Evolutionary conservation across 1,140 invertebrate genomes (phyloP), one percentile per base, ranked within the genome.

Genomic region (Cherax destructor): DNA sequence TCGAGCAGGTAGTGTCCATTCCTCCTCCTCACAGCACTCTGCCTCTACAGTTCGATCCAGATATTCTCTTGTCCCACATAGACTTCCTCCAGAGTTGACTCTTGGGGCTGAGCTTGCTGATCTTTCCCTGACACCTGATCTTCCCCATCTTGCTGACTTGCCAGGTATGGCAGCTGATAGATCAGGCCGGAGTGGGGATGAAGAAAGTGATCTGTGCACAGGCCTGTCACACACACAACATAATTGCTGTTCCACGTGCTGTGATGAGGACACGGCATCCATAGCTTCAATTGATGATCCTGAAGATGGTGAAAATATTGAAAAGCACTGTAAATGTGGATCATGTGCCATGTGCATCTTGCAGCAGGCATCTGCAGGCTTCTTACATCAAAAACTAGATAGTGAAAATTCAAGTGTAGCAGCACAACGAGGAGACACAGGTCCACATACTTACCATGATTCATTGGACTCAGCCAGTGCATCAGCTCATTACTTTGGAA

Each of bases 1-100:
- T 24, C 86, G 92, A 79, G 90, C 91, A 16, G 92, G 92, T 78
- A 93, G 93, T 77, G 87, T 91, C 13, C 92, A 93, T 88, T 93
- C 92, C 77, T 93, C 92, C 21, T 93, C 93, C 24, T 93, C 93
- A 21, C 93, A 93, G 78, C 93, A 94, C 56, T 93, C 93, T 69
- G 92, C 92, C 30, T 93, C 93, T 1, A 93, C 93, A 21, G 93
- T 93, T 21, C 91, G 93, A 21, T 93, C 93, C 4, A 88, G 93
- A 56, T 93, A 92, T 80, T 93, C 93, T 18, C 78, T 92, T 24
- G 83, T 92, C 50, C 88, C 92, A 9, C 80, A 84, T 50, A 87
- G 91, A 59, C 86, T 89, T 47, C 86, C 86, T 7, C 93, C 90
- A 9, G 92, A 92, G 24, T 56, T 93, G 50, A 92, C 92, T 72